Percentiles rank a stretch among this genome's conserved stretches.
Evolutionary conservation across 2,888 invertebrate genomes (phyloP).

Genomic region (Pandemis cinnamomeana): DNA sequence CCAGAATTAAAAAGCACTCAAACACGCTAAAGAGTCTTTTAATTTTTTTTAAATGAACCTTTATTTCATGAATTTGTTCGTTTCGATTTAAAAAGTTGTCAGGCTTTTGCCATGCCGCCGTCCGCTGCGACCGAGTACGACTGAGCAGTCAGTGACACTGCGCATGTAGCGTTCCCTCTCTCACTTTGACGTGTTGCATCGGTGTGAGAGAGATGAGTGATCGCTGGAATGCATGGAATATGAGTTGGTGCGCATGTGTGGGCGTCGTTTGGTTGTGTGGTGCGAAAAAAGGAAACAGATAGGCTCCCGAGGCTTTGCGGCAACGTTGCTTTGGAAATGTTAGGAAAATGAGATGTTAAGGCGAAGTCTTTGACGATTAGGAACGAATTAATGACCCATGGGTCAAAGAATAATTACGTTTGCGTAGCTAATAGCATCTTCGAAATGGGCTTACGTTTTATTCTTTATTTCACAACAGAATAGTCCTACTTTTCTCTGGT

Average conservation of each 20-base stretch:
- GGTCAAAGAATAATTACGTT: too few species aligned
- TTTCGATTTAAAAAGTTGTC: slow-evolving; percentile 50
- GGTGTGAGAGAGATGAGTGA: slow-evolving; percentile 59
- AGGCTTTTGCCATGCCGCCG: slow-evolving; percentile 46
- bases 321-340: slow-evolving; percentile 71
- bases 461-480: too few species aligned
- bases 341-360: slow-evolving; percentile 79
- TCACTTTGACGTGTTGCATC: slow-evolving; percentile 44
- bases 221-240: slow-evolving; percentile 70
- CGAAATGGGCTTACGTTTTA: too few species aligned
- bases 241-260: slow-evolving; percentile 62
- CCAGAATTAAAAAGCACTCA: slow-evolving; percentile 19
- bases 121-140: slow-evolving; percentile 63
- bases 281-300: slow-evolving; percentile 56
- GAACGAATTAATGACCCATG: too few species aligned
- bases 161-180: slow-evolving; percentile 70
- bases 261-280: slow-evolving; percentile 60
- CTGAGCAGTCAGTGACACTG: slow-evolving; percentile 82
- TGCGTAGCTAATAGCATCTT: too few species aligned
- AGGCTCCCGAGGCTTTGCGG: slow-evolving; percentile 57
- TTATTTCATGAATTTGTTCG: slow-evolving; percentile 69
- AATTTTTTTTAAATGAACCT: slow-evolving; percentile 48
- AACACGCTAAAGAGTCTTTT: slow-evolving; percentile 52
- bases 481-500: too few species aligned
- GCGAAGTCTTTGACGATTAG: slow-evolving; percentile 46